Conservation (phyloP, 2,797 vertebrate genomes). For the Anas bernieri region DNA sequence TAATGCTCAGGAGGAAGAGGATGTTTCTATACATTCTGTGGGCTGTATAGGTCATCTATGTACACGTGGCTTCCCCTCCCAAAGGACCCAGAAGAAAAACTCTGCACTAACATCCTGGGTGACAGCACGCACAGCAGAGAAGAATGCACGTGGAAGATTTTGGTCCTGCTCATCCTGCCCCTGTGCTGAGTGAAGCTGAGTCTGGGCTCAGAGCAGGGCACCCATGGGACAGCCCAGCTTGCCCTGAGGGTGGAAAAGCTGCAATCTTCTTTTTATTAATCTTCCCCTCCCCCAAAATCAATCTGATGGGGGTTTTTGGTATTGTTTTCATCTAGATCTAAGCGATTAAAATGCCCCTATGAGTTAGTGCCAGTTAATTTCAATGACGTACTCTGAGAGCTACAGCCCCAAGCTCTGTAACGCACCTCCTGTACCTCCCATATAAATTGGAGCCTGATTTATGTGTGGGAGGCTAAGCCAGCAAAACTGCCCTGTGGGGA, state of each 20-base stretch:
- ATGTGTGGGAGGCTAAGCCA: conserved; percentile 64
- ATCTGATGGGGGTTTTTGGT: conserved; percentile 6
- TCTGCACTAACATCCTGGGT: background rate
- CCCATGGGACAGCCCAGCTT: background rate
- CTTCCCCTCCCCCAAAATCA: conserved; percentile 44
- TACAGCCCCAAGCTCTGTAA: conserved; percentile 58
- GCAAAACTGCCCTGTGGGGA: conserved; percentile 70
- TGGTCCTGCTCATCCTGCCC: background rate
- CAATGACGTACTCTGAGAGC: conserved; percentile 31
- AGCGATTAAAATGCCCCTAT: conserved; percentile 67
- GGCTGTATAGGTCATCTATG: background rate
- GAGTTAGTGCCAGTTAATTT: conserved; percentile 67
- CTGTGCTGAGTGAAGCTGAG: background rate
- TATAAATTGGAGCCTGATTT: conserved; percentile 78
- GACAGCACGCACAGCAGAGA: too few relatives aligned
- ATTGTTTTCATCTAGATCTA: conserved; percentile 65
- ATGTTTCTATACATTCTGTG: background rate
- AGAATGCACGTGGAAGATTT: background rate
- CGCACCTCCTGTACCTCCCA: conserved; percentile 48
- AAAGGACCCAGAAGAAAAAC: too few relatives aligned
- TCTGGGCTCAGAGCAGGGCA: background rate
- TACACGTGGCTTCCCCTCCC: background rate
- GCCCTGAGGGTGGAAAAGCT: too few relatives aligned
- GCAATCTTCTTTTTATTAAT: background rate
- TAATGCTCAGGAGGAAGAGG: background rate